Base-by-base conservation (phyloP, 2,888 invertebrate species). In the Charanyca ferruginea region DNA sequence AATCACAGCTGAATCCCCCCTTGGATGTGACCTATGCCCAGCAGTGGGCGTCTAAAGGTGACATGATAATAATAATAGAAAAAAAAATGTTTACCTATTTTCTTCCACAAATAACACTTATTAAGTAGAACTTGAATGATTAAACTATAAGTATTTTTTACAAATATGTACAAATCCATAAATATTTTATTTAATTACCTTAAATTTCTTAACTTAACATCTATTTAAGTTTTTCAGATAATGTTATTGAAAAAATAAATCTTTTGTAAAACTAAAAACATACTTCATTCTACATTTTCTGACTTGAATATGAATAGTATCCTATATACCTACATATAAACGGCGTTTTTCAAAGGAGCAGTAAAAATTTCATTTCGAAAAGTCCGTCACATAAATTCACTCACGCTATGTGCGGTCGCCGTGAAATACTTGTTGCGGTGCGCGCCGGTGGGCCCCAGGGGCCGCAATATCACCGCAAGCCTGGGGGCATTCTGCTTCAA, bases 401-500 rank as follows among this genome's bases (percentile, higher is more conserved):
- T 18, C 4, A 0, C 22, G 2, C 22, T 28, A 25, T 45, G 45
- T 52, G 64, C 44, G 35, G 44, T 45, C 65, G 35, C 20, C 25
- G n/a, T n/a, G 35, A 22, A n/a, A 16, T 20, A 20, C 7, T 67
- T 42, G 44, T 63, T 16, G 42, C 25, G 5, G 52, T 13, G 20
- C 2, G 52, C 16, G 16, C 20, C 9, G 3, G 25, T 5, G 18
- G n/a, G 18, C n/a, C 42, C 28, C 2, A 2, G 22, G 16, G 47
- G 52, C 38, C 45, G 22, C 66, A 52, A 47, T 47, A 47, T 18
- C 28, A 16, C 38, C 28, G 28, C 41, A 66, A n/a, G 8, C 3
- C 11, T 25, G 32, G 22, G 16, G 35, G n/a, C 11, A 18, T 67
- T 67, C 35, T 23, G 25, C 48, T 67, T 35, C 55, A 66, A 41